phyloP scores from a whole-genome alignment of 1,140 invertebrate species.

The Solenopsis fugax region DNA sequence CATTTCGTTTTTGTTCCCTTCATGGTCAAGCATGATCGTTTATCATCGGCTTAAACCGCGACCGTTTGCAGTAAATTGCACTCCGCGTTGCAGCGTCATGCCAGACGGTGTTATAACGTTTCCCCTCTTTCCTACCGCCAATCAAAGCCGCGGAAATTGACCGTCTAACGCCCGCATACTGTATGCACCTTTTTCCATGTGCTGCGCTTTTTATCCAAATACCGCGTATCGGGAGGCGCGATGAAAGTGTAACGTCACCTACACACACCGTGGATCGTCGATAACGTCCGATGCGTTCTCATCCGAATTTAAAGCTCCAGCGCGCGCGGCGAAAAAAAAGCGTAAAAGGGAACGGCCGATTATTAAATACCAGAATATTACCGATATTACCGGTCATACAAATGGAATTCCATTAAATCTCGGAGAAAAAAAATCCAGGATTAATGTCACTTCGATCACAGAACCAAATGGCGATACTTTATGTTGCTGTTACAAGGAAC shows the following conservation, averaged over 20 bases:
- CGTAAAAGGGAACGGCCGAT: slow-evolving; percentile 48
- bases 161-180: slow-evolving; percentile 72
- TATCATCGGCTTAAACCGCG: slow-evolving; percentile 75
- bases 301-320: slow-evolving; percentile 53
- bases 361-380: slow-evolving; percentile 58
- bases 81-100: slow-evolving; percentile 70
- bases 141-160: slow-evolving; percentile 79
- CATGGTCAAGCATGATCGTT: slow-evolving; percentile 72
- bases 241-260: slow-evolving; percentile 56
- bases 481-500: slow-evolving; percentile 30
- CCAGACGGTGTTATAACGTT: slow-evolving; percentile 75
- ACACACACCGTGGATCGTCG: slow-evolving; percentile 43
- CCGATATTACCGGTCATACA: slow-evolving; percentile 52
- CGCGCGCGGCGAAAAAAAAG: slow-evolving; percentile 42
- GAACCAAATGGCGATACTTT: slow-evolving; percentile 32
- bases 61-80: slow-evolving; percentile 73
- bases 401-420: slow-evolving; percentile 50
- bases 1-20: slow-evolving; percentile 73
- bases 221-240: slow-evolving; percentile 43
- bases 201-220: slow-evolving; percentile 55
- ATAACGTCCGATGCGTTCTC: slow-evolving; percentile 51
- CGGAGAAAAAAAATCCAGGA: slow-evolving; percentile 29
- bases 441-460: slow-evolving; percentile 50
- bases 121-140: slow-evolving; percentile 71
- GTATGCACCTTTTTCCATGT: slow-evolving; percentile 68